Base-by-base conservation (phyloP, 1,140 invertebrate species). In the Drosophila murphyi region DNA sequence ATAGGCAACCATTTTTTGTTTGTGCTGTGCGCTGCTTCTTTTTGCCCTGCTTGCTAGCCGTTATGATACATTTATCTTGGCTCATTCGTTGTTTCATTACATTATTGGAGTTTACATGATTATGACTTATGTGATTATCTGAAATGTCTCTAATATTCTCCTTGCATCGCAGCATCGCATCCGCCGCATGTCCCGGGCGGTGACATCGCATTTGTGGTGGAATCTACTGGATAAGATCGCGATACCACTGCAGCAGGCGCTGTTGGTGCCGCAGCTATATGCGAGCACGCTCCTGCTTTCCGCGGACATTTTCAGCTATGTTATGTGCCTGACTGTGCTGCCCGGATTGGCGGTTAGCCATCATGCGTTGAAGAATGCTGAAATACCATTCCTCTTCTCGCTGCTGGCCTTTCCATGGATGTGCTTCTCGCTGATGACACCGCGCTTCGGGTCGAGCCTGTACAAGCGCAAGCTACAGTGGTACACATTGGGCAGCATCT, bases 341-440 rank as follows among this genome's bases (percentile, higher is more conserved):
- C 91, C 91, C 0, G 85, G 91, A 2, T 28, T 92, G 50, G 91
- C 91, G 0, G 91, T 91, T 0, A 89, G 75, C 31, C 90, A 91
- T 41, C 91, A 92, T 72, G 79, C 91, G 0, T 51, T 92, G 8
- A 92, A 92, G 35, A 91, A 90, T 31, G 91, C 91, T 7, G 91
- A 92, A 47, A 92, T 92, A n/a, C 91, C 91, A 4, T 92, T 92
- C 28, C 76, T 92, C n/a, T 92, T 90, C 55, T 92, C 91, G 4
- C 72, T 92, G 47, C 67, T 92, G n/a, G 91, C 91, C 32, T 92
- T 92, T 31, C 91, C 91, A 6, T 92, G 91, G 91, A 92, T 92
- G 91, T 92, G 91, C 71, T 92, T 92, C 62, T 90, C 91, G 2
- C 69, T 92, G 72, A 92, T 92, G 91, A 92, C 91, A 31, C 91